These are phyloP conservation scores for Globodera rostochiensis DNA, from an alignment of 1,140 invertebrate genomes.

Conservation along the genomic window DNA sequence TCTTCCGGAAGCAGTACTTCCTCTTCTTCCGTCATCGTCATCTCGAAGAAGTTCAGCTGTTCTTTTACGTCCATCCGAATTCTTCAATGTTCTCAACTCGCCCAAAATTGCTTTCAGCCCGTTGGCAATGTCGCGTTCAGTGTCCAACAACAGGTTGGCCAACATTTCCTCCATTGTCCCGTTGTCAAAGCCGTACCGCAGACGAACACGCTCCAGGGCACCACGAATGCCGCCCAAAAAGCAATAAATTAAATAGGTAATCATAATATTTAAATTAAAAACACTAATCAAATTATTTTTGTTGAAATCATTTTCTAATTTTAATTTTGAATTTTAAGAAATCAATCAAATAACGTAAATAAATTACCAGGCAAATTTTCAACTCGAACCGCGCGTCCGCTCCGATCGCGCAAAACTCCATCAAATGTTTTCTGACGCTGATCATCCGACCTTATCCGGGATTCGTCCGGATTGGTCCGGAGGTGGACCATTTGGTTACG, in stretches of 20 bases:
- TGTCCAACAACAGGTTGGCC: background rate
- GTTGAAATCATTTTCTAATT: too few species aligned
- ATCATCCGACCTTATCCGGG: background rate
- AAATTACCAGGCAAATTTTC: slow-evolving; percentile 1
- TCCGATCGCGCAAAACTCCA: slow-evolving; percentile 3
- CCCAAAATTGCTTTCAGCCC: background rate
- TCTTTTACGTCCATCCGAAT: background rate
- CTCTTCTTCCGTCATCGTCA: background rate
- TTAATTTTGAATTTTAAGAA: too few species aligned
- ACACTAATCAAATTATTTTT: too few species aligned
- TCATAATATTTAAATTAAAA: too few species aligned
- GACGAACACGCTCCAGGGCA: slow-evolving; percentile 3
- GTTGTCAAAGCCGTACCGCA: background rate
- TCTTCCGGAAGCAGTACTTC: background rate
- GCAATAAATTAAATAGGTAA: too few species aligned
- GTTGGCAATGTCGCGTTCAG: slow-evolving; percentile 1
- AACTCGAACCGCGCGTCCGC: background rate
- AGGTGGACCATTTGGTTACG: too few species aligned
- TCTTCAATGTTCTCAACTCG: background rate
- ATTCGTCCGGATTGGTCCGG: background rate
- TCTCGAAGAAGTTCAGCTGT: too few species aligned
- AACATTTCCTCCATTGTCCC: slow-evolving; percentile 7
- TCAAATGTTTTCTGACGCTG: background rate
- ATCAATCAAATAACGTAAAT: too few species aligned
- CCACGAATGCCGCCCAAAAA: background rate